Percentiles rank a stretch among this genome's conserved stretches.
Evolutionary conservation across 2,888 invertebrate species (phyloP).

Genomic region (Liposcelis brunnea): DNA sequence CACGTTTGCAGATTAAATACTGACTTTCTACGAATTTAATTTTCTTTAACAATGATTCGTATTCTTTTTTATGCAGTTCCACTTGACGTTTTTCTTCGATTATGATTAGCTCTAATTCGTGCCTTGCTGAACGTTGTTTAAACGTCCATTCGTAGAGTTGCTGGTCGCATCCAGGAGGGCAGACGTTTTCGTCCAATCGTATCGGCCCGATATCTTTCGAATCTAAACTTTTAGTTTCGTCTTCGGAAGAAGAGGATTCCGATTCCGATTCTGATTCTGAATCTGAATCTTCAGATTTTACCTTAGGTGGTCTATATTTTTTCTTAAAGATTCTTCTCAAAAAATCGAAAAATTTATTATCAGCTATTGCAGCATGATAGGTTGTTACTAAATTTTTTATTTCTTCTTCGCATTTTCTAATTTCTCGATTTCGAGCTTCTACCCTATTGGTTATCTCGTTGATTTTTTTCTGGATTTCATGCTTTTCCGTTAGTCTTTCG

Average conservation of each 20-base stretch:
- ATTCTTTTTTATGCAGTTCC: slow-evolving; percentile 39
- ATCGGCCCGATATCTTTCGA: slow-evolving; percentile 29
- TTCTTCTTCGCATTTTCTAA: slow-evolving; percentile 29
- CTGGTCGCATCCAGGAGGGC: slow-evolving; percentile 52
- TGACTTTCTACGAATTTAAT: slow-evolving; percentile 36
- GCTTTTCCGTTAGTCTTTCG: slow-evolving; percentile 32
- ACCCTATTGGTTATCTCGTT: slow-evolving; percentile 33
- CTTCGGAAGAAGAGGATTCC: slow-evolving; percentile 31
- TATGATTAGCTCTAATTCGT: slow-evolving; percentile 39
- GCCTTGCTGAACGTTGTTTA: slow-evolving; percentile 38
- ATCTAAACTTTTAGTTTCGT: slow-evolving; percentile 23
- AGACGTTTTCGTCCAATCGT: slow-evolving; percentile 41
- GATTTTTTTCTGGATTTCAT: slow-evolving; percentile 24
- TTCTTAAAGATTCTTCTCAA: slow-evolving; percentile 66
- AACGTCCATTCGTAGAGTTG: slow-evolving; percentile 50
- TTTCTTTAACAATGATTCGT: slow-evolving; percentile 38
- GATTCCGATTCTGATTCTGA: slow-evolving; percentile 24
- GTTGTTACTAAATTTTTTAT: slow-evolving; percentile 32
- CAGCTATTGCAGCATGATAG: slow-evolving; percentile 40
- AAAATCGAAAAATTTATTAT: slow-evolving; percentile 63
- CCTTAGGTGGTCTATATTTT: slow-evolving; percentile 54
- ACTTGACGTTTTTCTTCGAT: slow-evolving; percentile 37
- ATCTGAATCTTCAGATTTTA: slow-evolving; percentile 32
- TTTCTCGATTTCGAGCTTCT: slow-evolving; percentile 29
- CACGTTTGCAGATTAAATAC: slow-evolving; percentile 36